phyloP scores from a whole-genome alignment of 2,113 vertebrate species.

The Mus pahari region DNA sequence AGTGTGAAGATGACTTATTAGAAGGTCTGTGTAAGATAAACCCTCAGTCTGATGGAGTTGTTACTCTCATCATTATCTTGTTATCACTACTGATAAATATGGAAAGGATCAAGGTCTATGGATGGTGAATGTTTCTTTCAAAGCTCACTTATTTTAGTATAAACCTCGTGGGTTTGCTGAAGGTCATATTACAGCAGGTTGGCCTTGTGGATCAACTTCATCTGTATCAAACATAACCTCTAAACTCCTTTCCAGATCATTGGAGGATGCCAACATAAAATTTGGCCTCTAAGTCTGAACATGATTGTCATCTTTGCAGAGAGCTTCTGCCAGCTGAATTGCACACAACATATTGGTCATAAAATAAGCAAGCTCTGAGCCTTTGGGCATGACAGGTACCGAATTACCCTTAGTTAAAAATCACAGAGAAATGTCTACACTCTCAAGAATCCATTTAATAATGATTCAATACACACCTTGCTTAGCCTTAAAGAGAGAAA shows the following conservation, averaged over 20 bases:
- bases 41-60: background rate
- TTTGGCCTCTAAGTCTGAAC: slow-evolving; percentile 42
- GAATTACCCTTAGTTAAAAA: background rate
- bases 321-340: background rate
- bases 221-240: slow-evolving; percentile 58
- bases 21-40: background rate
- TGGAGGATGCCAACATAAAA: slow-evolving; percentile 38
- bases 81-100: background rate
- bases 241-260: slow-evolving; percentile 59
- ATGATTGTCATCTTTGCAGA: slow-evolving; percentile 3
- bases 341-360: background rate
- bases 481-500: slow-evolving; percentile 18
- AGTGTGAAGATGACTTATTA: background rate
- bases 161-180: slow-evolving; percentile 16
- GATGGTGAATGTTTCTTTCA: background rate
- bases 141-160: background rate
- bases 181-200: background rate
- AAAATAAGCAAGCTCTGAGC: background rate
- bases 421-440: background rate
- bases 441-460: background rate
- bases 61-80: background rate
- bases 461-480: background rate
- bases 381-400: background rate
- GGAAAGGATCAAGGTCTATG: background rate
- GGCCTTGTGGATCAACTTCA: slow-evolving; percentile 45